phyloP scores from a whole-genome alignment of 2,888 invertebrate genomes.

The Chironomus riparius region DNA sequence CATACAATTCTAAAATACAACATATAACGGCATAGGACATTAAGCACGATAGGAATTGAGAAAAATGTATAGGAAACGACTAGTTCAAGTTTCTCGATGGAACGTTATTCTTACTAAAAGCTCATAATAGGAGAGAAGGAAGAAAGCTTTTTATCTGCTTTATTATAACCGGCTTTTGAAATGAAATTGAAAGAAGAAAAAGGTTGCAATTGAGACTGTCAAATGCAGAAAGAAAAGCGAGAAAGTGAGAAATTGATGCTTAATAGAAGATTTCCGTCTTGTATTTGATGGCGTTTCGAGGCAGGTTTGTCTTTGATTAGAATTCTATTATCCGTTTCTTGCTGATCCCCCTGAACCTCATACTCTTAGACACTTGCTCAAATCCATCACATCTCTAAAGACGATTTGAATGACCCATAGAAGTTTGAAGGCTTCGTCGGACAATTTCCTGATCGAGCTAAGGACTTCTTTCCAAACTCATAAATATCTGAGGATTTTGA shows the following conservation, averaged over 20 bases:
- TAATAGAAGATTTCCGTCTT: not conserved
- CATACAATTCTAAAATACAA: not conserved
- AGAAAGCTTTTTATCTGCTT: not conserved
- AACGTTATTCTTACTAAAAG: not conserved
- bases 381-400: too few relatives aligned
- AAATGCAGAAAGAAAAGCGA: not conserved
- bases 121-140: not conserved
- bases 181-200: not conserved
- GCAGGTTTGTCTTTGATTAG: not conserved
- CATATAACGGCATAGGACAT: not conserved
- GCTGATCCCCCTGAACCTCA: too few relatives aligned
- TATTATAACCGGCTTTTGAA: not conserved
- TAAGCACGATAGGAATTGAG: not conserved
- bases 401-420: not conserved
- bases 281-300: too few relatives aligned
- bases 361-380: too few relatives aligned
- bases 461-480: not conserved
- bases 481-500: not conserved
- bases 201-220: not conserved
- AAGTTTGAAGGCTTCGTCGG: too few relatives aligned
- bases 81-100: not conserved
- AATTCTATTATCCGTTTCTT: too few relatives aligned
- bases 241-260: not conserved
- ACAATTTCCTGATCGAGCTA: not conserved
- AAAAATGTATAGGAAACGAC: not conserved